These are phyloP conservation scores for Oophaga pumilio DNA, from an alignment of 2,113 vertebrate species.

Conservation along the genomic window DNA sequence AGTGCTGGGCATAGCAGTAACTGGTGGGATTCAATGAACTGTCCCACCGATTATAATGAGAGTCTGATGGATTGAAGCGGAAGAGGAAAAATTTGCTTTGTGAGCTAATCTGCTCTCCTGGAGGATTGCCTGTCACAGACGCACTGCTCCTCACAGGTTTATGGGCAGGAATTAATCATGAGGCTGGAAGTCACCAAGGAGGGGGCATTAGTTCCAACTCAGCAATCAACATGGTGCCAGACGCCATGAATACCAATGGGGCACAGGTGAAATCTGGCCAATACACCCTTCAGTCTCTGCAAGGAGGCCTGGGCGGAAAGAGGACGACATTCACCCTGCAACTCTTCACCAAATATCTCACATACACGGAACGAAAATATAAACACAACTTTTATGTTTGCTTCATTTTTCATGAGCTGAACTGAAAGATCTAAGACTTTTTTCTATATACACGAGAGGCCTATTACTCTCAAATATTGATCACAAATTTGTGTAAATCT, in stretches of 20 bases:
- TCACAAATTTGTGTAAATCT: no score
- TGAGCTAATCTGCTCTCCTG: conserved; percentile 44
- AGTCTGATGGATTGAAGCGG: conserved; percentile 25
- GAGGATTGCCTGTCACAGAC: conserved; percentile 45
- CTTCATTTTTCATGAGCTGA: no score
- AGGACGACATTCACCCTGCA: neutral
- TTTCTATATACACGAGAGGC: no score
- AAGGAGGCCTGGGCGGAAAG: neutral
- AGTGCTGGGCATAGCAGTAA: conserved; percentile 59
- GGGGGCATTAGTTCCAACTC: conserved; percentile 10
- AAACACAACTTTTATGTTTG: no score
- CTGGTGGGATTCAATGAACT: conserved; percentile 32
- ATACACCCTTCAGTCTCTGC: neutral
- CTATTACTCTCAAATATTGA: no score
- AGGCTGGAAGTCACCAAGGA: conserved; percentile 34
- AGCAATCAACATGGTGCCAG: conserved; percentile 31
- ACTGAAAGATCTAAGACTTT: no score
- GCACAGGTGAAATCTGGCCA: neutral
- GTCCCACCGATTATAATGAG: conserved; percentile 52
- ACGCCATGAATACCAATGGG: conserved; percentile 20
- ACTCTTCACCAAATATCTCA: no score
- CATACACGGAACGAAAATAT: no score
- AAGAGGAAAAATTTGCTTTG: conserved; percentile 49
- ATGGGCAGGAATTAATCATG: conserved; percentile 59
- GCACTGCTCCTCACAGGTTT: conserved; percentile 37